Conservation (phyloP, 2,113 vertebrate species). For the Promerops cafer region DNA sequence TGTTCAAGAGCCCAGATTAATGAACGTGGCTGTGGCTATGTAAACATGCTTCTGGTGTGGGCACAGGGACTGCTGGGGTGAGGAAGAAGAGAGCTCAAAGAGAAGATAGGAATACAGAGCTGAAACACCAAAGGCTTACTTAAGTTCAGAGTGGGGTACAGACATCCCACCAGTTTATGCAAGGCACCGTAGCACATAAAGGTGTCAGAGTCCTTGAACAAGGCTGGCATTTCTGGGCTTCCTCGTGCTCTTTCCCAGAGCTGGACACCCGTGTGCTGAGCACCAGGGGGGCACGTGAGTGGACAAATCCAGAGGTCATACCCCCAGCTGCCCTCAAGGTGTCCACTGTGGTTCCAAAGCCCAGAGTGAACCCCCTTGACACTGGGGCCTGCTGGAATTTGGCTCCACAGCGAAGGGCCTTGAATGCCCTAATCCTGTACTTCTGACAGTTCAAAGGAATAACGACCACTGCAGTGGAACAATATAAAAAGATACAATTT, state of each 20-base stretch:
- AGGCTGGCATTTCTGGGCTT: not conserved
- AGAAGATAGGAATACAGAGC: not conserved
- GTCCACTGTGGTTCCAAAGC: not conserved
- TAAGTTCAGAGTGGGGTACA: not conserved
- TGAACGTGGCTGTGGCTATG: not conserved
- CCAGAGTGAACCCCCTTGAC: not conserved
- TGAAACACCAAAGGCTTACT: not conserved
- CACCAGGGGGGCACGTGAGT: not conserved
- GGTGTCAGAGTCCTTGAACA: fast-evolving
- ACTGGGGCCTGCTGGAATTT: not conserved
- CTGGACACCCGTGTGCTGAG: not conserved
- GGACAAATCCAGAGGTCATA: fast-evolving
- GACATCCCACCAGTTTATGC: no score
- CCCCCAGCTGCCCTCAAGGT: not conserved
- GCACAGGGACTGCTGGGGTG: not conserved
- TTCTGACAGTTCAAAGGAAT: not conserved
- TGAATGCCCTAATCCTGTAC: not conserved
- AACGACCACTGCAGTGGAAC: not conserved
- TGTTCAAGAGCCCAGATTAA: not conserved
- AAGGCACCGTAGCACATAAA: not conserved
- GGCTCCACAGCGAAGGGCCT: not conserved
- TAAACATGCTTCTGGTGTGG: not conserved
- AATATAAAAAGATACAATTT: not conserved
- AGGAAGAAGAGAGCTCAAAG: not conserved
- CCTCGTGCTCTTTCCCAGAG: not conserved